Percentiles rank a stretch among this genome's conserved stretches.
phyloP scores from a whole-genome alignment of 1,140 invertebrate species.

The Drosophila jambulina region DNA sequence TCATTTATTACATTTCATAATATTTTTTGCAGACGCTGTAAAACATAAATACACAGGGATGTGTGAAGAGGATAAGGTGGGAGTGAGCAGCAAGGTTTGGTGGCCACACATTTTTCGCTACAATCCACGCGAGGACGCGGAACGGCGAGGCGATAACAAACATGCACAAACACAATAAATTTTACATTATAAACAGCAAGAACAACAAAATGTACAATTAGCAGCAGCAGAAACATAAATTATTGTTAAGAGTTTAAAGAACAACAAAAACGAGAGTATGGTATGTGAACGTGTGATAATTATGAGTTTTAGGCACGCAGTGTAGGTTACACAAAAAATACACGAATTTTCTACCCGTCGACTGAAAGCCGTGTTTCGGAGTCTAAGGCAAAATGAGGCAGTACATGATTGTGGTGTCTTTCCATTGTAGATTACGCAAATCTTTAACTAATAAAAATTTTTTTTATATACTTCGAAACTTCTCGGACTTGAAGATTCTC shows the following conservation, averaged over 20 bases:
- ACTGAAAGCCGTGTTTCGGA: constrained; percentile 34
- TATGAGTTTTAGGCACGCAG: constrained; percentile 68
- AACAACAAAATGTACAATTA: constrained; percentile 68
- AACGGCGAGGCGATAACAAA: constrained; percentile 56
- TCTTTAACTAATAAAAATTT: neutral
- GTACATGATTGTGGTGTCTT: neutral
- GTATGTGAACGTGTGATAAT: constrained; percentile 68
- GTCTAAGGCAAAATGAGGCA: neutral
- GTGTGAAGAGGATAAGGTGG: constrained; percentile 14
- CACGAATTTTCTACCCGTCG: constrained; percentile 1
- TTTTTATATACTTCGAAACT: too few species aligned
- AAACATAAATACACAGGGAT: constrained; percentile 30
- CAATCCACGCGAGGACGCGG: constrained; percentile 8
- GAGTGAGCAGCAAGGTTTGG: neutral
- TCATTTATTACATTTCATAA: constrained; percentile 55
- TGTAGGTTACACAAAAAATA: constrained; percentile 17
- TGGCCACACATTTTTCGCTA: constrained; percentile 9
- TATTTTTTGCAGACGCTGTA: constrained; percentile 28
- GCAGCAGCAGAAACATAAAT: constrained; percentile 70
- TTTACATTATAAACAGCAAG: constrained; percentile 48
- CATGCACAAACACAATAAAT: constrained; percentile 76
- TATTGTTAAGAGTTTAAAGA: constrained; percentile 58
- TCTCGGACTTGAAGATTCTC: neutral
- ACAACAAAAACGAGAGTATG: constrained; percentile 52
- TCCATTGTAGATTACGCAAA: neutral